A percentile compares a stretch with the other conserved stretches of the same genome.
Conservation (phyloP, 2,888 invertebrate genomes). For the Sicus ferrugineus region DNA sequence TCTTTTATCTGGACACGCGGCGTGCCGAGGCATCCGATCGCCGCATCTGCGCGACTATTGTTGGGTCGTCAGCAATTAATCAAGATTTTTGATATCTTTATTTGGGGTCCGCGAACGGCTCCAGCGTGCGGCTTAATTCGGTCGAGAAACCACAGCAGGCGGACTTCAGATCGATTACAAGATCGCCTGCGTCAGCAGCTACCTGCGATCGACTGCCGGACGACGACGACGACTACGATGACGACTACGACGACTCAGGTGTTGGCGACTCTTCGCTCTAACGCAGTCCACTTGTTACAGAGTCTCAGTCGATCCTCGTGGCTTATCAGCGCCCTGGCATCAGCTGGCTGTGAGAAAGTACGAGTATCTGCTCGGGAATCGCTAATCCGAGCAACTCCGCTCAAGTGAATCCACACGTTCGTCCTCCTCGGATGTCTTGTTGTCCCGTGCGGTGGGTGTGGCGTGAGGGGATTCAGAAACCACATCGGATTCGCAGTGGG, state of each 20-base stretch:
- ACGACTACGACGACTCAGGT: neutral
- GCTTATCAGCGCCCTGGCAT: conserved; percentile 21
- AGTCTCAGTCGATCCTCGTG: neutral
- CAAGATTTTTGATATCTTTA: conserved; percentile 42
- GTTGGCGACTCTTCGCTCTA: conserved; percentile 9
- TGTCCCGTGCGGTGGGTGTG: neutral
- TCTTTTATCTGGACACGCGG: conserved; percentile 1
- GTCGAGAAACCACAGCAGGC: too few relatives aligned
- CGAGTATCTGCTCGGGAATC: neutral
- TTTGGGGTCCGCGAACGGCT: conserved; percentile 34
- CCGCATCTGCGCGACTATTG: conserved; percentile 14
- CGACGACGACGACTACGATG: neutral
- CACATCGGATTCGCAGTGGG: neutral
- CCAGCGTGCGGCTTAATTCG: conserved; percentile 10
- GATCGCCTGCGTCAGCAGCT: conserved; percentile 30
- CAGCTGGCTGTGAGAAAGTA: too few relatives aligned
- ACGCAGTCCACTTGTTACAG: neutral
- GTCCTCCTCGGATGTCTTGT: neutral
- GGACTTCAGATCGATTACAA: too few relatives aligned
- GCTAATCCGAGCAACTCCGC: too few relatives aligned
- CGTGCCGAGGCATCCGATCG: neutral
- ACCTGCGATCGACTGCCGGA: neutral
- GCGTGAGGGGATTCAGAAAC: neutral
- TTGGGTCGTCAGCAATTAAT: conserved; percentile 41
- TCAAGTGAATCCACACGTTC: too few relatives aligned